A percentile compares a stretch with the other conserved stretches of the same genome.
phyloP scores from a whole-genome alignment of 2,113 vertebrate genomes.

The Lontra canadensis region DNA sequence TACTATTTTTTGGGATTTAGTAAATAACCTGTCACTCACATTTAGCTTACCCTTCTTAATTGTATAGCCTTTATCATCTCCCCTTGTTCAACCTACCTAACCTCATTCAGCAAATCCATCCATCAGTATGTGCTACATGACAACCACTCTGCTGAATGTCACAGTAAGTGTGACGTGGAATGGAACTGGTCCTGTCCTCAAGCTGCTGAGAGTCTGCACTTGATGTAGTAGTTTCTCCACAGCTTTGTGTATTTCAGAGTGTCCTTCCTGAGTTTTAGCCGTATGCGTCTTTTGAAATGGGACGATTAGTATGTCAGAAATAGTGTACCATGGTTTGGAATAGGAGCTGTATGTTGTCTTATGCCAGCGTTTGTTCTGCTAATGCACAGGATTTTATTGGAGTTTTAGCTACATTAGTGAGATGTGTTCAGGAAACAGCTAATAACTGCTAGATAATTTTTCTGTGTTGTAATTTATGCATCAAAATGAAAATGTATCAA shows the following conservation, averaged over 20 bases:
- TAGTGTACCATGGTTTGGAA: background rate
- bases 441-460: conserved; percentile 1
- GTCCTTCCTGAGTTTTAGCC: background rate
- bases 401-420: background rate
- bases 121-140: background rate
- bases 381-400: background rate
- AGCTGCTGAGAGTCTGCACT: background rate
- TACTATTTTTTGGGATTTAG: background rate
- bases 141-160: background rate
- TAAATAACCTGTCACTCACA: background rate
- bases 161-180: background rate
- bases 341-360: background rate
- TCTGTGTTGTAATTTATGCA: conserved; percentile 17
- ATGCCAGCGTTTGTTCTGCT: background rate
- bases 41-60: background rate
- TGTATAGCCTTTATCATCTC: background rate
- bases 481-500: conserved; percentile 21
- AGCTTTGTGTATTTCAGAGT: background rate
- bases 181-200: background rate
- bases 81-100: background rate
- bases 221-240: background rate
- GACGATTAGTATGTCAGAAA: background rate
- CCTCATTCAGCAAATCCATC: background rate
- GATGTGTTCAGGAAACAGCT: conserved; percentile 24
- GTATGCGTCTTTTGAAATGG: background rate